Evolutionary conservation across 2,797 vertebrate species (phyloP), one percentile per base, ranked within the genome.

Genomic region (Lagorchestes hirsutus): DNA sequence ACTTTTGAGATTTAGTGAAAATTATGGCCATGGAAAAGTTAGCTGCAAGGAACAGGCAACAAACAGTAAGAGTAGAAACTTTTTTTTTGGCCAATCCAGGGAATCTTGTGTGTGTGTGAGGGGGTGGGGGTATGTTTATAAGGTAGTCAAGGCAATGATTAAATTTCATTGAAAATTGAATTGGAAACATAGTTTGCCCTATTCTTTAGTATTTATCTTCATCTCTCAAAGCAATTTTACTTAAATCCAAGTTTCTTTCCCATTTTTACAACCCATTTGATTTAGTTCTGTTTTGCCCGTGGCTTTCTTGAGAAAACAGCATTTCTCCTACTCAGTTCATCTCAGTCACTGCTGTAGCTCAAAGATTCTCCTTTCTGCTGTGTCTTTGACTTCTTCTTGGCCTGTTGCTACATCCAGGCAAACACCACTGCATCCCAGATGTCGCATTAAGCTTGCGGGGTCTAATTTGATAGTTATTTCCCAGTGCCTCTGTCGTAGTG

Each of bases 141-240:
- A 96, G 90, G 57, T 93, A 31, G 57, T 92, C 74, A 92, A 94
- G 94, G 24, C 55, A 22, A 74, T 93, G 93, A 93, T 90, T 59
- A 92, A 96, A 94, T 34, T 87, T 46, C n/a, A 58, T 31, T 54
- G 46, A 95, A 28, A 29, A 14, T 90, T 94, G 55, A 57, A 90
- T 96, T 95, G 90, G 90, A 94, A 95, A 13, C 16, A 16, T 91
- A 46, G 3, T 46, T 34, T 92, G 67, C 31, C 93, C 92, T 62
- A 56, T 52, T 95, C 52, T 97, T 3, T 3, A 54, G 92, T 92
- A 29, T 12, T 90, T 29, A 34, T 94, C 90, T 54, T 27, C 24
- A 87, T 31, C 92, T 96, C 58, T 94, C 56, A 92, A 87, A 62
- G 34, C 24, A 27, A 58, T 93, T 67, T 58, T 74, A 58, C 29